phyloP scores from a whole-genome alignment of 2,888 invertebrate species.

The Hemicrepidius hirtus region DNA sequence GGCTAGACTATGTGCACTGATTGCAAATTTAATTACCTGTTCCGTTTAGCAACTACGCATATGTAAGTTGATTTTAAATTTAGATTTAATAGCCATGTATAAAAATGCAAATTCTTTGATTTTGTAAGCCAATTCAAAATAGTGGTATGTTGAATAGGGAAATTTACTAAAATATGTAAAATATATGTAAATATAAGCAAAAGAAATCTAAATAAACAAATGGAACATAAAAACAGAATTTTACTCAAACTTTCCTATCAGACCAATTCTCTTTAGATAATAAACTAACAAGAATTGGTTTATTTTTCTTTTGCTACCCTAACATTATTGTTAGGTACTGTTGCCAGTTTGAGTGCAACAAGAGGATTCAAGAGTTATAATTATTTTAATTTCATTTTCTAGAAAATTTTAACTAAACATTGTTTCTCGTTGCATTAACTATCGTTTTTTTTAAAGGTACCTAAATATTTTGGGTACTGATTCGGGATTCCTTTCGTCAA shows the following conservation, averaged over 20 bases:
- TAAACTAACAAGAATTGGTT: neutral
- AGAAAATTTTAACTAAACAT: too few relatives aligned
- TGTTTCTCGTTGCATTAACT: too few relatives aligned
- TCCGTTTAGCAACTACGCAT: neutral
- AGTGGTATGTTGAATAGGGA: neutral
- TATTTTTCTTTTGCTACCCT: neutral
- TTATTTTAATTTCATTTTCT: too few relatives aligned
- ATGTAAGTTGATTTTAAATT: neutral
- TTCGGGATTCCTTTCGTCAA: too few relatives aligned
- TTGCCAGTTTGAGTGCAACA: too few relatives aligned
- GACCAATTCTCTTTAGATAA: neutral
- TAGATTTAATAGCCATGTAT: neutral
- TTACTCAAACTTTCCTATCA: neutral
- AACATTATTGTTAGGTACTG: too few relatives aligned
- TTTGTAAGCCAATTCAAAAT: neutral
- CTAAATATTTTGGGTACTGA: too few relatives aligned
- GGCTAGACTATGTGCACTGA: too few relatives aligned
- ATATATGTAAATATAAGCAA: slow-evolving; percentile 8
- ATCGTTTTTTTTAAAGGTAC: too few relatives aligned
- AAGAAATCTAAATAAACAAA: slow-evolving; percentile 4
- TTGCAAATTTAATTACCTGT: neutral
- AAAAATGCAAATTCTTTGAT: neutral
- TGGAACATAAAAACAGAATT: neutral
- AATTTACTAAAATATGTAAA: slow-evolving; percentile 2
- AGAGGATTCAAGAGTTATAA: too few relatives aligned